A percentile compares a stretch with the other conserved stretches of the same genome.
phyloP scores from a whole-genome alignment of 2,113 vertebrate species.

The Gracilinanus agilis region DNA sequence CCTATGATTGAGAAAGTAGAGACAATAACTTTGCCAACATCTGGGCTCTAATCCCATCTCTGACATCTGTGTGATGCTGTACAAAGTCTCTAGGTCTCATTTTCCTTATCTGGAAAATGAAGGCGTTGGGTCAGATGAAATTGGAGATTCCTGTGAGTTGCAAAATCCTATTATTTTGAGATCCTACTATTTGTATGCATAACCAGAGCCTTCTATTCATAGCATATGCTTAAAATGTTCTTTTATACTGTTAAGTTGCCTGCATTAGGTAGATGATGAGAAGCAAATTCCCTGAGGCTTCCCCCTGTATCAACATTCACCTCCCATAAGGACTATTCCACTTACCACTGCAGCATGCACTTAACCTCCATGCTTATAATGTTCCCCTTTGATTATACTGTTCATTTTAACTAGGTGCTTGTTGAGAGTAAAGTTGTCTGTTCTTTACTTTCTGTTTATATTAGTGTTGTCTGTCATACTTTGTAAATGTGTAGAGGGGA shows the following conservation, averaged over 20 bases:
- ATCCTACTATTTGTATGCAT: background rate
- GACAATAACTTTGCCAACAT: background rate
- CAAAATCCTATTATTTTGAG: background rate
- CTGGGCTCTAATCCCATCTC: background rate
- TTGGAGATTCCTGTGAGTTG: background rate
- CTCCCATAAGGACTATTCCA: background rate
- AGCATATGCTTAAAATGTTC: background rate
- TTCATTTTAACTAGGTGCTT: conserved; percentile 35
- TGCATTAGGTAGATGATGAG: background rate
- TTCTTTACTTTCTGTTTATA: background rate
- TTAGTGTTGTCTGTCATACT: background rate
- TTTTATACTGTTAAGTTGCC: background rate
- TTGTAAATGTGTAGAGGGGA: background rate
- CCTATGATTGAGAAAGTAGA: background rate
- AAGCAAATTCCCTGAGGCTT: background rate
- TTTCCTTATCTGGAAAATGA: background rate
- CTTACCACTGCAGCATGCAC: conserved; percentile 20
- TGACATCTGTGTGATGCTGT: background rate
- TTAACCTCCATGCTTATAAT: conserved; percentile 43
- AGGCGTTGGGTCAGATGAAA: background rate
- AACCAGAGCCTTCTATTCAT: background rate
- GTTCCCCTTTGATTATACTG: conserved; percentile 50
- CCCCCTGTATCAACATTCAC: background rate
- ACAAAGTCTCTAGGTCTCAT: background rate
- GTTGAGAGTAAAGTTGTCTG: conserved; percentile 56